Conservation (phyloP, 1,140 invertebrate genomes). For the Brachystomella parvula region DNA sequence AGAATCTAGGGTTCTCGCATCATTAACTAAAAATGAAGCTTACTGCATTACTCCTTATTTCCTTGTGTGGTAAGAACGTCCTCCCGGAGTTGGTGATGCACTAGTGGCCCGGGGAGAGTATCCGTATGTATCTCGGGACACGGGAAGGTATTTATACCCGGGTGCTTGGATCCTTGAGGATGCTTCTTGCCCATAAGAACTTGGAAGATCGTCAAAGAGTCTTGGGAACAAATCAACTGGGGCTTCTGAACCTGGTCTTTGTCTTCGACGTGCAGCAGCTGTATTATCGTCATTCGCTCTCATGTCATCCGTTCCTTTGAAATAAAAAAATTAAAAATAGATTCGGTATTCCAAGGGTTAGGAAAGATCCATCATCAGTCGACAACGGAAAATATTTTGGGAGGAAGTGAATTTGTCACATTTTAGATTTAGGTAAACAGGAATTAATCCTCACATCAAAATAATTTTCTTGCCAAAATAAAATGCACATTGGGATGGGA, state of each 20-base stretch:
- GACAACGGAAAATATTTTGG: neutral
- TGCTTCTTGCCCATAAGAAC: constrained; percentile 19
- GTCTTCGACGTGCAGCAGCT: constrained; percentile 43
- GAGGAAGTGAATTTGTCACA: neutral
- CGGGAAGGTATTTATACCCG: constrained; percentile 71
- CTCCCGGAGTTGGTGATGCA: neutral
- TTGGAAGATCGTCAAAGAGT: constrained; percentile 27
- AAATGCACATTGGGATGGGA: too few relatives aligned
- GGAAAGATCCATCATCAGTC: neutral
- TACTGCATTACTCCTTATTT: neutral
- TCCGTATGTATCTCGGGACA: constrained; percentile 77
- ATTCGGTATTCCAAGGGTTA: neutral
- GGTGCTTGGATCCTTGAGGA: constrained; percentile 28
- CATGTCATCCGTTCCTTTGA: constrained; percentile 74
- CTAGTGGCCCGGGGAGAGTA: constrained; percentile 58
- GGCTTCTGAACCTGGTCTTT: constrained; percentile 46
- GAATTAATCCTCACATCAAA: too few relatives aligned
- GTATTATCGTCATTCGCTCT: constrained; percentile 59
- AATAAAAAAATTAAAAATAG: neutral
- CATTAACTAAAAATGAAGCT: neutral
- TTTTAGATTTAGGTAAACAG: too few relatives aligned
- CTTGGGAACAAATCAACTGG: constrained; percentile 25
- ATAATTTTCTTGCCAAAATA: too few relatives aligned
- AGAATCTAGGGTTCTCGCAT: neutral
- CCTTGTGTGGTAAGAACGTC: neutral